phyloP scores from a whole-genome alignment of 1,140 invertebrate genomes.

The Drosophila chauvacae region DNA sequence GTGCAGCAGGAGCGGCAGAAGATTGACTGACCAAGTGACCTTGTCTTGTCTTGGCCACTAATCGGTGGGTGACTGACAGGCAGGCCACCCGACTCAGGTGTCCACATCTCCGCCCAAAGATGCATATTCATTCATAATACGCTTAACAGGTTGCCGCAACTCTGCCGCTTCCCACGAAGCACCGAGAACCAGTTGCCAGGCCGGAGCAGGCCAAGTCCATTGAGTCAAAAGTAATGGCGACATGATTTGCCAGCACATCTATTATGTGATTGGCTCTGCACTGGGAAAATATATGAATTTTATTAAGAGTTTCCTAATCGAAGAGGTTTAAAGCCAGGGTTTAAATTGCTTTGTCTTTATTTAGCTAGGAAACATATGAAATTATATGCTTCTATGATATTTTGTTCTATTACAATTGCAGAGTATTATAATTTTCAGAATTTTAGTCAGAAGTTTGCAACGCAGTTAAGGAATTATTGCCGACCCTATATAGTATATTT shows the following conservation, averaged over 20 bases:
- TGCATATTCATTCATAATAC: constrained; percentile 37
- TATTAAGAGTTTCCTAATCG: not conserved
- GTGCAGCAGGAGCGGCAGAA: not conserved
- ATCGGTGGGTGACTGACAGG: constrained; percentile 36
- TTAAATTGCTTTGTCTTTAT: not conserved
- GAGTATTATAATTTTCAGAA: no score
- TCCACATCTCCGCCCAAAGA: constrained; percentile 3
- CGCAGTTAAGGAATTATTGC: no score
- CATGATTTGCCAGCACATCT: constrained; percentile 57
- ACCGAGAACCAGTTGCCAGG: constrained; percentile 51
- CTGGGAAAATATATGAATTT: not conserved
- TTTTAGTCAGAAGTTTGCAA: no score
- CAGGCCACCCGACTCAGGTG: constrained; percentile 13
- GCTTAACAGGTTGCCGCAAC: constrained; percentile 56
- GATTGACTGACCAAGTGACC: constrained; percentile 58
- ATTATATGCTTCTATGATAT: not conserved
- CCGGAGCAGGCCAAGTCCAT: constrained; percentile 11
- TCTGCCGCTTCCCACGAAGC: constrained; percentile 58
- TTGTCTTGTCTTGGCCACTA: constrained; percentile 55
- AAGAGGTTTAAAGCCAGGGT: not conserved
- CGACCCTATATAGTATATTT: no score
- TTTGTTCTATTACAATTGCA: no score
- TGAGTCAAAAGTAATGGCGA: constrained; percentile 50
- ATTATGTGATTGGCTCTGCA: not conserved
- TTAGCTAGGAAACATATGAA: not conserved